Percentiles rank a stretch among this genome's conserved stretches.
Evolutionary conservation across 2,797 vertebrate species (phyloP).

Genomic region (Cynopterus sphinx): DNA sequence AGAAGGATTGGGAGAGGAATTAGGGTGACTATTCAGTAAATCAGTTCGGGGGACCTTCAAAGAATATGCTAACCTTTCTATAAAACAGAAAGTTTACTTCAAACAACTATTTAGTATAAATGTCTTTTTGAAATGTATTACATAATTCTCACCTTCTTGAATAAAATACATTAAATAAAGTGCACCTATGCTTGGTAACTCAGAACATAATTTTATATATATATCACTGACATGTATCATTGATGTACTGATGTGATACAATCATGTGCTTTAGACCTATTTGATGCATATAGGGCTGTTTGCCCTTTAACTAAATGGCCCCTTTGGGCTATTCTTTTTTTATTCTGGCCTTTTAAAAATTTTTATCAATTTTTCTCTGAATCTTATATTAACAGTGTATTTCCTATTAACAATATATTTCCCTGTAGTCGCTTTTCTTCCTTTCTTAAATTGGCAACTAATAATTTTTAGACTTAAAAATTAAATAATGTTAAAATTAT

Average conservation of each 20-base stretch:
- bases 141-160: slow-evolving; percentile 15
- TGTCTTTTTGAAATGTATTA: neutral
- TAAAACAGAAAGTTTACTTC: slow-evolving; percentile 38
- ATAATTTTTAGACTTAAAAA: slow-evolving; percentile 42
- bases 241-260: neutral
- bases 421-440: neutral
- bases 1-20: neutral
- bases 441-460: neutral
- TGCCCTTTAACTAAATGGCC: neutral
- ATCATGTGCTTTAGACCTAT: neutral
- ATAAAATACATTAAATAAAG: slow-evolving; percentile 49
- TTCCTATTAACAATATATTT: slow-evolving; percentile 12
- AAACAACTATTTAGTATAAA: neutral
- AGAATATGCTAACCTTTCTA: slow-evolving; percentile 8
- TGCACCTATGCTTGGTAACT: neutral
- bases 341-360: neutral
- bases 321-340: neutral
- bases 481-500: slow-evolving; percentile 14
- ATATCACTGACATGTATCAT: neutral
- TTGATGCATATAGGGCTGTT: neutral
- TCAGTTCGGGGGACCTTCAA: neutral
- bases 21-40: neutral
- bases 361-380: slow-evolving; percentile 30
- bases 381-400: neutral
- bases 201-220: neutral